Conservation (phyloP, 2,888 invertebrate genomes). For the Rhaphigaster nebulosa region DNA sequence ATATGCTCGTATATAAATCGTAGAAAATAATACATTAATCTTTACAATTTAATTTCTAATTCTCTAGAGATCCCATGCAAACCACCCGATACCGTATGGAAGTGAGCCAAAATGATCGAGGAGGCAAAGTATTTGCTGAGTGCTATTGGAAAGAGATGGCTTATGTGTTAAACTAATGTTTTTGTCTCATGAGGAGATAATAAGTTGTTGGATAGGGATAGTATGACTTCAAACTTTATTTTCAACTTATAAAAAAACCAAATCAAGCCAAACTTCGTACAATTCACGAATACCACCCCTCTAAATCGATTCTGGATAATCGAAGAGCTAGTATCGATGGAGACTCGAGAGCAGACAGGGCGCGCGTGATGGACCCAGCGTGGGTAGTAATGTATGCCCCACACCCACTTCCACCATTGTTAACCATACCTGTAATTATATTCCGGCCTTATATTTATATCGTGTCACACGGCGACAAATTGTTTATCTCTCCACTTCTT, state of each 20-base stretch:
- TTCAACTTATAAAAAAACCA: neutral
- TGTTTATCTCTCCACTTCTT: constrained; percentile 50
- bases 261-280: neutral
- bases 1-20: no score
- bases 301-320: neutral
- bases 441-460: constrained; percentile 59
- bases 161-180: no score
- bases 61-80: no score
- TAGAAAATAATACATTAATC: no score
- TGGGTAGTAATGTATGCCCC: constrained; percentile 51
- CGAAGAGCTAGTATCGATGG: neutral
- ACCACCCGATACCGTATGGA: no score
- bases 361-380: constrained; percentile 49
- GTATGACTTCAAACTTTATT: no score
- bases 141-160: no score
- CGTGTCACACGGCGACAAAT: constrained; percentile 60
- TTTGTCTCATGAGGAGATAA: no score
- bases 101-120: no score
- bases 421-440: constrained; percentile 61
- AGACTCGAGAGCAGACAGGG: neutral
- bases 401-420: constrained; percentile 60
- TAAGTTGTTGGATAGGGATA: no score
- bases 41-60: no score
- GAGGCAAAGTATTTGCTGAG: no score
- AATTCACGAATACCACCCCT: neutral